Percentiles rank a stretch among this genome's conserved stretches.
Evolutionary conservation across 2,113 vertebrate species (phyloP).

Genomic region (Micronycteris hirsuta): DNA sequence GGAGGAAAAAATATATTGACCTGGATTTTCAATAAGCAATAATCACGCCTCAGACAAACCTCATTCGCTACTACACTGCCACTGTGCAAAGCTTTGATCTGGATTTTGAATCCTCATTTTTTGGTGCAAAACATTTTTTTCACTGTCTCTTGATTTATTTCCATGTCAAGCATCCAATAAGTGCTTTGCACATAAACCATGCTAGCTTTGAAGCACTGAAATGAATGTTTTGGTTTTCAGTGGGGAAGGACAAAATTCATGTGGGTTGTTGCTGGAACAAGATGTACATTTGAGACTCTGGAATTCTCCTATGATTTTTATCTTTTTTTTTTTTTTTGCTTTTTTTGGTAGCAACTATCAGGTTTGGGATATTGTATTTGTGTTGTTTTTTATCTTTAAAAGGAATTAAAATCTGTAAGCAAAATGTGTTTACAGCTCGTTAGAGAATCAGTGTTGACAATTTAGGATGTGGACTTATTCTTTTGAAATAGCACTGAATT

Average conservation of each 20-base stretch:
- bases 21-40: not conserved
- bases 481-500: slow-evolving; percentile 31
- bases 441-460: not conserved
- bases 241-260: slow-evolving; percentile 38
- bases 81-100: too few relatives aligned
- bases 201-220: slow-evolving; percentile 52
- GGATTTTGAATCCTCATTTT: slow-evolving; percentile 4
- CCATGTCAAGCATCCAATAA: slow-evolving; percentile 28
- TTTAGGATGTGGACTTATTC: not conserved
- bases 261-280: slow-evolving; percentile 50
- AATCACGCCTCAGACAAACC: too few relatives aligned
- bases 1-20: not conserved
- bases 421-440: slow-evolving; percentile 17
- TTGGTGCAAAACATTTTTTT: not conserved
- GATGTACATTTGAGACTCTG: slow-evolving; percentile 35
- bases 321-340: not conserved
- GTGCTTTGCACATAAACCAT: slow-evolving; percentile 39
- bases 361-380: not conserved
- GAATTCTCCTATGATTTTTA: slow-evolving; percentile 16
- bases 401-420: not conserved
- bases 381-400: slow-evolving; percentile 34
- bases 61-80: too few relatives aligned
- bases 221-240: slow-evolving; percentile 55
- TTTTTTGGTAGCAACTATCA: not conserved
- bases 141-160: slow-evolving; percentile 48